A percentile compares a stretch with the other conserved stretches of the same genome.
phyloP scores from a whole-genome alignment of 2,888 invertebrate genomes.

The Cyaniris semiargus region DNA sequence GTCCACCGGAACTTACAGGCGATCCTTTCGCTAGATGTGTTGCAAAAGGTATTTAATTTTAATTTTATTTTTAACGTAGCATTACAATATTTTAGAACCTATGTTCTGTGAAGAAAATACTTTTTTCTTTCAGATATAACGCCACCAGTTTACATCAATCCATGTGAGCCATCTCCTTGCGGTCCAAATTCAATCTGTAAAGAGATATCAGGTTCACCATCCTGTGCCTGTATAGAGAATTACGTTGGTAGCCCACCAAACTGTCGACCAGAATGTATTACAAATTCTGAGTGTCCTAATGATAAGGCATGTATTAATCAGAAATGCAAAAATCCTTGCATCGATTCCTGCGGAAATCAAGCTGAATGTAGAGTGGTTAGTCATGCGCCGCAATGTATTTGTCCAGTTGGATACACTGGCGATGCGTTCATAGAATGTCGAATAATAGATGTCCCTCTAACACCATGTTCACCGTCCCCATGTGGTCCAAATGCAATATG shows the following conservation, averaged over 20 bases:
- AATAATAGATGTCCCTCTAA: slow-evolving; percentile 69
- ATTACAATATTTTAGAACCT: slow-evolving; percentile 26
- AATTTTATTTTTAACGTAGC: slow-evolving; percentile 25
- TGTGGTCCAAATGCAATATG: slow-evolving; percentile 88
- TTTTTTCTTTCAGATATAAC: slow-evolving; percentile 55
- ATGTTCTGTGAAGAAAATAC: slow-evolving; percentile 16
- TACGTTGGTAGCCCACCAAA: slow-evolving; percentile 86
- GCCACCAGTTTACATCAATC: slow-evolving; percentile 64
- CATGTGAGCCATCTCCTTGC: slow-evolving; percentile 88
- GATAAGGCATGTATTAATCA: slow-evolving; percentile 86
- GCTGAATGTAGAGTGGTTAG: slow-evolving; percentile 87
- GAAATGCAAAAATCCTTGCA: slow-evolving; percentile 88
- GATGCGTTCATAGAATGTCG: slow-evolving; percentile 83
- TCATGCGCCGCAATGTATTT: slow-evolving; percentile 88
- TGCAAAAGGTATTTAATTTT: slow-evolving; percentile 73
- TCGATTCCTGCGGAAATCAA: slow-evolving; percentile 85
- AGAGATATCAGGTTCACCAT: slow-evolving; percentile 81
- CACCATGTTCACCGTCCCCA: slow-evolving; percentile 85
- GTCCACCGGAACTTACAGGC: slow-evolving; percentile 83
- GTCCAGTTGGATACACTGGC: slow-evolving; percentile 82
- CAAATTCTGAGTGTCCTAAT: slow-evolving; percentile 86
- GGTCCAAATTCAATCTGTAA: slow-evolving; percentile 86
- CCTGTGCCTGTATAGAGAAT: slow-evolving; percentile 86
- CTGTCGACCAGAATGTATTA: slow-evolving; percentile 87
- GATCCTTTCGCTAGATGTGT: slow-evolving; percentile 86